Conservation (phyloP, 2,797 vertebrate genomes). For the Acomys russatus region DNA sequence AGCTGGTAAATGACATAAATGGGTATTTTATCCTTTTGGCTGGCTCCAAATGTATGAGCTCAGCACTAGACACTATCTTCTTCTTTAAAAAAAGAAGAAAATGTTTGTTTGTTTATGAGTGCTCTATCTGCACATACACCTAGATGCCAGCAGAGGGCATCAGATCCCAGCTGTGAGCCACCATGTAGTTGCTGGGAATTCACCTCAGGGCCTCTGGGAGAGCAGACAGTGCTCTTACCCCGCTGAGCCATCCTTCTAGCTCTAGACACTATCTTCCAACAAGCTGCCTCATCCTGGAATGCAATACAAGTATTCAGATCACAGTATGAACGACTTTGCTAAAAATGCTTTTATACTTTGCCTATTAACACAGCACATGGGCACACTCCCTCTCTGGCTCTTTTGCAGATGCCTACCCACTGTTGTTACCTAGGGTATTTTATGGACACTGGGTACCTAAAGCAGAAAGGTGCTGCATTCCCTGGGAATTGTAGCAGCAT, state of each 20-base stretch:
- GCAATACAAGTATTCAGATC: not conserved
- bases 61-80: not conserved
- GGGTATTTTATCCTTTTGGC: not conserved
- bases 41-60: not conserved
- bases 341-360: not conserved
- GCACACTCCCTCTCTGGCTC: not conserved
- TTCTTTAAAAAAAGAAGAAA: too few relatives aligned
- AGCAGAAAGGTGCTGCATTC: not conserved
- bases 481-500: not conserved
- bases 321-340: not conserved
- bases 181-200: too few relatives aligned
- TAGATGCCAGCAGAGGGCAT: too few relatives aligned
- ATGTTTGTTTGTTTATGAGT: too few relatives aligned
- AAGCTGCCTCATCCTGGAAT: not conserved
- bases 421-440: not conserved
- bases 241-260: not conserved
- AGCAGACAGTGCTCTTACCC: too few relatives aligned
- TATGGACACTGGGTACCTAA: not conserved
- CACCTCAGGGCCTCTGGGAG: too few relatives aligned
- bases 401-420: not conserved
- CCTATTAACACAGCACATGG: not conserved
- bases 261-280: not conserved
- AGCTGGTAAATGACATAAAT: constrained; percentile 14
- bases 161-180: too few relatives aligned
- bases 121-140: too few relatives aligned